phyloP scores from a whole-genome alignment of 2,113 vertebrate genomes.

The Danionella cerebrum region DNA sequence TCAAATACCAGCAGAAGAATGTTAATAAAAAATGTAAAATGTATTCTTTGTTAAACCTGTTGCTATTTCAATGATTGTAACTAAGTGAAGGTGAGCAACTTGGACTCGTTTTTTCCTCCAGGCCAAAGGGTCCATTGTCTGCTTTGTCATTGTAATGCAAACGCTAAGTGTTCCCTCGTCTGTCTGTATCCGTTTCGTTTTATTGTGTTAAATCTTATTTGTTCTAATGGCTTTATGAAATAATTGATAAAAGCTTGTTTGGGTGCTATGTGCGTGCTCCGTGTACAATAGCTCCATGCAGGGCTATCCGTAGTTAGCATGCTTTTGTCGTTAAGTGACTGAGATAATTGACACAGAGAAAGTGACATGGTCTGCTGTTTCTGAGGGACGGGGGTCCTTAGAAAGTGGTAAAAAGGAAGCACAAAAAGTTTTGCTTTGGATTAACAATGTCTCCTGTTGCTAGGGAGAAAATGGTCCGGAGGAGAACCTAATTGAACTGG shows the following conservation, averaged over 20 bases:
- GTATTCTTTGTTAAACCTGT: background rate
- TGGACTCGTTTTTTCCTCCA: constrained; percentile 32
- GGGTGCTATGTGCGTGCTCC: constrained; percentile 41
- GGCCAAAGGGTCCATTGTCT: constrained; percentile 43
- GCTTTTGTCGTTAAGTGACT: constrained; percentile 54
- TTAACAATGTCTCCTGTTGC: constrained; percentile 43
- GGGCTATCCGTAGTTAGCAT: constrained; percentile 38
- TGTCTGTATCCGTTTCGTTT: constrained; percentile 42
- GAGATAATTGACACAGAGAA: constrained; percentile 58
- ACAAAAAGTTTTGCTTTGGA: constrained; percentile 32
- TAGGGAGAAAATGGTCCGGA: constrained; percentile 34
- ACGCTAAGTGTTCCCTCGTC: constrained; percentile 45
- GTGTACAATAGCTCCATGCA: constrained; percentile 39
- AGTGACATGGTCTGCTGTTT: constrained; percentile 48
- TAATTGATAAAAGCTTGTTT: constrained; percentile 42
- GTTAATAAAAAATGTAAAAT: no score
- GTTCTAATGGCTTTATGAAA: constrained; percentile 32
- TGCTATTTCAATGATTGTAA: constrained; percentile 25
- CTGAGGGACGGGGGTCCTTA: constrained; percentile 40
- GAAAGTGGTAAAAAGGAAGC: constrained; percentile 26
- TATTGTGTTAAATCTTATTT: constrained; percentile 46
- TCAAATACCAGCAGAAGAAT: background rate
- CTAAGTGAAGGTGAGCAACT: constrained; percentile 1
- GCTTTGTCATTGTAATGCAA: constrained; percentile 48
- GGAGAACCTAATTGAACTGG: constrained; percentile 40